These are phyloP conservation scores for Hesperia comma DNA, from an alignment of 2,888 invertebrate species.

Conservation along the genomic window DNA sequence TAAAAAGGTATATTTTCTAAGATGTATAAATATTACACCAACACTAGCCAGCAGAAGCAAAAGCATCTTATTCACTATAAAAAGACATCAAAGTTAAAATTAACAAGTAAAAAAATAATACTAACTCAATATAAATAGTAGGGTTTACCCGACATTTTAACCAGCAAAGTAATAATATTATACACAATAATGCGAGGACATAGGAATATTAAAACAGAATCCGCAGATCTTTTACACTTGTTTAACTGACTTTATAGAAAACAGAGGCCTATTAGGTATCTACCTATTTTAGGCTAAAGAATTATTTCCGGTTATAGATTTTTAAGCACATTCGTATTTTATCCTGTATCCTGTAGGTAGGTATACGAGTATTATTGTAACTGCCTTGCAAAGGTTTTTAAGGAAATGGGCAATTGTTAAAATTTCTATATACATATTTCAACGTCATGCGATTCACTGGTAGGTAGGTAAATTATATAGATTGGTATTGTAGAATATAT, in stretches of 20 bases:
- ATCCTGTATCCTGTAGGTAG: not conserved
- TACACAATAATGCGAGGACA: slow-evolving; percentile 6
- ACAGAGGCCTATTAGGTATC: too few species aligned
- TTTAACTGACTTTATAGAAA: too few species aligned
- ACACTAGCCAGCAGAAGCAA: slow-evolving; percentile 16
- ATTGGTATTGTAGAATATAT: too few species aligned
- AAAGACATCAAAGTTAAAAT: not conserved
- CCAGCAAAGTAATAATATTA: not conserved
- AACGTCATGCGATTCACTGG: slow-evolving; percentile 4
- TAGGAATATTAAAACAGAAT: not conserved
- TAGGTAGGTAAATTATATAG: too few species aligned
- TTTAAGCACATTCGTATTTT: too few species aligned
- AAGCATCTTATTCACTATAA: slow-evolving; percentile 16
- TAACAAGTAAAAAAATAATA: slow-evolving; percentile 1
- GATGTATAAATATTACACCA: not conserved
- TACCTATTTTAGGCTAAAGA: too few species aligned
- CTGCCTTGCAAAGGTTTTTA: too few species aligned
- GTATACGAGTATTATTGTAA: not conserved
- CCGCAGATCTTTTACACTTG: slow-evolving; percentile 13
- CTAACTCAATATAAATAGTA: not conserved
- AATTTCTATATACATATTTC: not conserved
- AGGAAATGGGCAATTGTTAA: too few species aligned
- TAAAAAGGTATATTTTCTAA: slow-evolving; percentile 11
- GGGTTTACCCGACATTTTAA: not conserved
- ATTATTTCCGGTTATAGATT: too few species aligned